Evolutionary conservation across 1,140 invertebrate species (phyloP).

Genomic region (Drosophila albomicans): DNA sequence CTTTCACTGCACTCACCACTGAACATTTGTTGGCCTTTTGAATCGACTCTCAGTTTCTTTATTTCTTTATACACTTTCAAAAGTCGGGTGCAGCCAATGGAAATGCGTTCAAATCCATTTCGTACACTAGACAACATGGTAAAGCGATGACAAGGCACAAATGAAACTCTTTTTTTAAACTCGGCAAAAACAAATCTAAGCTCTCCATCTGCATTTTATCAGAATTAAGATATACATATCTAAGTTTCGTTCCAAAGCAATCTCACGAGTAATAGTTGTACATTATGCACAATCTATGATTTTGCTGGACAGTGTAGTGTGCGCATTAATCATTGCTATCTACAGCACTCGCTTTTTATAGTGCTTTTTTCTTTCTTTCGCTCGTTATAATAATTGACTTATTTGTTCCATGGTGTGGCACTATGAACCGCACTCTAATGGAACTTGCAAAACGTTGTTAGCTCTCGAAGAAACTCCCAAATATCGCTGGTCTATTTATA

Average conservation of each 20-base stretch:
- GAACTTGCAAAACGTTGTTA: slow-evolving; percentile 12
- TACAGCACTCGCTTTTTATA: slow-evolving; percentile 19
- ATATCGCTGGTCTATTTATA: slow-evolving; percentile 30
- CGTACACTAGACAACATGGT: slow-evolving; percentile 30
- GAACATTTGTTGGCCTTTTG: slow-evolving; percentile 66
- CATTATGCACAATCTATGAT: neutral
- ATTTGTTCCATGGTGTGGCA: slow-evolving; percentile 13
- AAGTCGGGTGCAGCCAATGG: slow-evolving; percentile 37
- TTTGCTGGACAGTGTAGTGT: slow-evolving; percentile 28
- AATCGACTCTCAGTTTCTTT: slow-evolving; percentile 32
- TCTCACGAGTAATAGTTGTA: neutral
- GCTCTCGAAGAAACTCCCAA: neutral
- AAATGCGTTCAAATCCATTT: slow-evolving; percentile 48
- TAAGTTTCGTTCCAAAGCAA: neutral
- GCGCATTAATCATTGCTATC: slow-evolving; percentile 37
- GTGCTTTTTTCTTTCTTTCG: slow-evolving; percentile 27
- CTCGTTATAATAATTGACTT: slow-evolving; percentile 15
- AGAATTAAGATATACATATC: neutral
- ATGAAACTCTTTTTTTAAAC: neutral
- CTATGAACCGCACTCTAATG: slow-evolving; percentile 25
- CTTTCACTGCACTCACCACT: slow-evolving; percentile 73
- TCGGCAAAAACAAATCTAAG: neutral
- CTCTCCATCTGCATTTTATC: neutral
- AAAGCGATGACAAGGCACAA: slow-evolving; percentile 1
- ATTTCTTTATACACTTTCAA: slow-evolving; percentile 55